Base-by-base conservation (phyloP, 1,140 invertebrate species). In the Hylaeus volcanicus region DNA sequence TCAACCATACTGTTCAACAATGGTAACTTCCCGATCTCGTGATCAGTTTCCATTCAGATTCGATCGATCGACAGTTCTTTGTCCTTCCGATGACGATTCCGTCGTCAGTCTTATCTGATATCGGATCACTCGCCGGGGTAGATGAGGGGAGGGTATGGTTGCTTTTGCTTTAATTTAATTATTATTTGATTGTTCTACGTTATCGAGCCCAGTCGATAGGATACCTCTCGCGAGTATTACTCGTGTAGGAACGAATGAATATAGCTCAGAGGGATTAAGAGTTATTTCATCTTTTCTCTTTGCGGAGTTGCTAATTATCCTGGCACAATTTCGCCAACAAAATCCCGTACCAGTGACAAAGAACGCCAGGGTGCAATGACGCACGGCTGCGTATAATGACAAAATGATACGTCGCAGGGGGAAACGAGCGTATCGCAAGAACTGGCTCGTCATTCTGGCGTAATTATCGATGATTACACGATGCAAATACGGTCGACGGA, bases 391-490 rank as follows among this genome's bases (percentile, higher is more conserved):
- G 56, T 60, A 76, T 85, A 86, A 86, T 80, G 84, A 85, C 80
- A 70, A 72, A 86, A 86, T 81, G 80, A 86, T 86, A 86, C 73
- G 83, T 85, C 55, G 73, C 48, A 5, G 45, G 63, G 84, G 26
- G 69, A 84, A 81, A 69, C 73, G 71, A 74, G 78, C 73, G 37
- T 81, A 77, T 48, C 64, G 80, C 83, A 82, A 88, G 81, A 88
- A 86, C 80, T 45, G 85, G 12, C 76, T 58, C 84, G 85, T 88
- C 82, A 87, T 84, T 87, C 75, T 53, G 55, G 9, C 66, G 85
- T 87, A 87, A 88, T 88, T 88, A 88, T 87, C 82, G 82, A 70
- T 79, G 86, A 84, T 88, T 88, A 85, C 86, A 76, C 83, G 82
- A 79, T 74, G 86, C 48, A 82, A 73, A 82, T 77, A 64, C 74